A percentile compares a stretch with the other conserved stretches of the same genome.
phyloP scores from a whole-genome alignment of 2,113 vertebrate genomes.

The Elephas maximus region DNA sequence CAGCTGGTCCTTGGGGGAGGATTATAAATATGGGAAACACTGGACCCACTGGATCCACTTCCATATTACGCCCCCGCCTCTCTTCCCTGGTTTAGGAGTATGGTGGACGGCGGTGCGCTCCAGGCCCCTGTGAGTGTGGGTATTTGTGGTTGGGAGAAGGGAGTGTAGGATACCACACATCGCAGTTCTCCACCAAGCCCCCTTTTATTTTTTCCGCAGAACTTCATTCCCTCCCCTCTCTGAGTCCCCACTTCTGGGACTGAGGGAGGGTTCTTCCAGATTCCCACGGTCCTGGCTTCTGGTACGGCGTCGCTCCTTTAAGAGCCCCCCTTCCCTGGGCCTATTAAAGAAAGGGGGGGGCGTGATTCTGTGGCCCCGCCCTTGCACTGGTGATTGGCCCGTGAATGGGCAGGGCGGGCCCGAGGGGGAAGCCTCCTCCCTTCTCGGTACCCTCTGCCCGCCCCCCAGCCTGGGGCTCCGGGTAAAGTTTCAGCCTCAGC shows the following conservation, averaged over 20 bases:
- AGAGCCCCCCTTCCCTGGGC: constrained; percentile 65
- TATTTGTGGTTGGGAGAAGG: not conserved
- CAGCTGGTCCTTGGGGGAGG: not conserved
- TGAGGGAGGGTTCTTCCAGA: constrained; percentile 67
- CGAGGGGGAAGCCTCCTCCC: constrained; percentile 22
- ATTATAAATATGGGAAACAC: constrained; percentile 31
- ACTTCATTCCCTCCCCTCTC: not conserved
- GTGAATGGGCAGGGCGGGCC: constrained; percentile 39
- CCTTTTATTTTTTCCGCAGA: constrained; percentile 15
- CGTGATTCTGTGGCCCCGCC: constrained; percentile 38
- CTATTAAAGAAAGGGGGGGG: constrained; percentile 52
- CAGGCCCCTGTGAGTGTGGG: not conserved
- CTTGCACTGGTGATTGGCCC: constrained; percentile 56
- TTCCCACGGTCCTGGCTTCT: constrained; percentile 78
- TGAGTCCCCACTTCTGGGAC: constrained; percentile 21
- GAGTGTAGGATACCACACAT: constrained; percentile 40
- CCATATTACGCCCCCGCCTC: not conserved
- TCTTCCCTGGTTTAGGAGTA: constrained; percentile 8
- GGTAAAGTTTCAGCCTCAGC: constrained; percentile 86
- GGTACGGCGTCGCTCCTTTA: constrained; percentile 72
- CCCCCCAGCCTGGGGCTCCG: constrained; percentile 77
- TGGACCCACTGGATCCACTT: not conserved
- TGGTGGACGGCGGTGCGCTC: not conserved
- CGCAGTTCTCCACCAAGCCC: not conserved
- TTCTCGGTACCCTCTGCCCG: constrained; percentile 48